Evolutionary conservation across 2,113 vertebrate genomes (phyloP), one percentile per base, ranked within the genome.

Genomic region (Athene cunicularia): DNA sequence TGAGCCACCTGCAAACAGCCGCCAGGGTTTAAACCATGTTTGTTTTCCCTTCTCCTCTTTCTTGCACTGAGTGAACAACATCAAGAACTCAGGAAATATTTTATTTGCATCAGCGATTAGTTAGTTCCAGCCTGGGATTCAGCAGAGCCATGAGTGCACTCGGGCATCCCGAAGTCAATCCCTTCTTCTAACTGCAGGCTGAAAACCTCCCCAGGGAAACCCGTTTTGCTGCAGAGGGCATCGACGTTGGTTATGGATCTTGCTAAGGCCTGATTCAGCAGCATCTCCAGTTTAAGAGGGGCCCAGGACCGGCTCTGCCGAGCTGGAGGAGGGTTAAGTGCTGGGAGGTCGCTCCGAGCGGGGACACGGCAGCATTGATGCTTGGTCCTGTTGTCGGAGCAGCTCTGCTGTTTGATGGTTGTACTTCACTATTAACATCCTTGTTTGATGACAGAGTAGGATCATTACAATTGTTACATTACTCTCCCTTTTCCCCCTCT

Each of bases 181-280:
- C 35, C 39, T 60, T 32, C 43, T 9, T 14, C 8, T 39, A 39
- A 13, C 73, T 18, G 27, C 35, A 6, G 60, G 32, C 68, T 56
- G 63, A 6, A 35, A 55, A 19, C n/a, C 70, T 64, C 19, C 41
- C 37, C 18, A 5, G 60, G 59, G 39, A 74, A 70, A 9, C 13
- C 33, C 3, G 19, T 3, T 28, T 24, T 12, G 1, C 24, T 5
- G 19, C 28, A 12, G 37, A 35, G 24, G 33, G 9, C 41, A 14
- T 6, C 1, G 0, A 2, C 4, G 60, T 0, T 5, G 27, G 52
- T 1, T 15, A 9, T 0, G 21, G 81, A 26, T 14, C 11, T 30
- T 8, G 8, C 68, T 19, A 9, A 7, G 23, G 76, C 37, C 28
- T 24, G 33, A 11, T 21, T 10, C 13, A 16, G 55, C 41, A 11